Percentiles rank a stretch among this genome's conserved stretches.
Evolutionary conservation across 1,140 invertebrate species (phyloP).

Genomic region (Lordiphosa clarofinis): DNA sequence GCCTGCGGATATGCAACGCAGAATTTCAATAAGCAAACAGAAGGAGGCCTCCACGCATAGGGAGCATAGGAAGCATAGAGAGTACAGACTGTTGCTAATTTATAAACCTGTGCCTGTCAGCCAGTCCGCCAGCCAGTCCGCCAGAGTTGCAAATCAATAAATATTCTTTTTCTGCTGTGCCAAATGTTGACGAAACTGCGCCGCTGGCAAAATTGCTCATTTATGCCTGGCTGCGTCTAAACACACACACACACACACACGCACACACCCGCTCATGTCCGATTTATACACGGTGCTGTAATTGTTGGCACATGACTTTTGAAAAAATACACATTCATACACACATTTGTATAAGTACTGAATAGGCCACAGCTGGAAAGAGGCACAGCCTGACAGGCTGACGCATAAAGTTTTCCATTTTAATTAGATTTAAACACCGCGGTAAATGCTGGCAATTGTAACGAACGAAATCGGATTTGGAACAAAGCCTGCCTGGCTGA

Average conservation of each 20-base stretch:
- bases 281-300: slow-evolving; percentile 44
- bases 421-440: slow-evolving; percentile 24
- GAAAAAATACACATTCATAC: slow-evolving; percentile 21
- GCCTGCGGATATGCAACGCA: slow-evolving; percentile 73
- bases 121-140: slow-evolving; percentile 11
- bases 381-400: slow-evolving; percentile 5
- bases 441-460: slow-evolving; percentile 6
- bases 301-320: slow-evolving; percentile 64
- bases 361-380: slow-evolving; percentile 1
- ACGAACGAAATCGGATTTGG: slow-evolving; percentile 11
- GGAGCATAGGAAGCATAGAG: not conserved
- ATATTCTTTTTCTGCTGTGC: slow-evolving; percentile 50
- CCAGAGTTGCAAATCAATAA: slow-evolving; percentile 70
- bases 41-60: not conserved
- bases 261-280: slow-evolving; percentile 13
- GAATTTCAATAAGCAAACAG: slow-evolving; percentile 77
- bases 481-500: no score
- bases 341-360: slow-evolving; percentile 6
- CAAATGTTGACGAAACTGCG: slow-evolving; percentile 71
- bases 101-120: slow-evolving; percentile 59
- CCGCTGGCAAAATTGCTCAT: slow-evolving; percentile 66
- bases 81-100: slow-evolving; percentile 62
- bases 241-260: slow-evolving; percentile 20
- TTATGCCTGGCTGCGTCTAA: slow-evolving; percentile 71
- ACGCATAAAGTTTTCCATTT: slow-evolving; percentile 18